phyloP scores from a whole-genome alignment of 2,888 invertebrate species.

The Poecilobothrus nobilitatus region DNA sequence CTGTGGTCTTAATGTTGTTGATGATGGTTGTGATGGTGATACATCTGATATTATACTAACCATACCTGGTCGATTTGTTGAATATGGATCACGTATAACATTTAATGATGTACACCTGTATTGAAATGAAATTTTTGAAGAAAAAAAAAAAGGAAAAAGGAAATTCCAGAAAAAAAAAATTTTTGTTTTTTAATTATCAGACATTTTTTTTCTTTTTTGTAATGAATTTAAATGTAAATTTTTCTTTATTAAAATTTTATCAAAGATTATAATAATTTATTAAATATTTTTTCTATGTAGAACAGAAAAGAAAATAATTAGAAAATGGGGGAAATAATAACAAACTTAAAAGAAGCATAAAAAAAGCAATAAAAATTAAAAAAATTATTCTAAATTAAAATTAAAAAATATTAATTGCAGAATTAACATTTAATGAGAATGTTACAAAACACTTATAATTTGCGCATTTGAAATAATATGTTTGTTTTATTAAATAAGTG shows the following conservation, averaged over 20 bases:
- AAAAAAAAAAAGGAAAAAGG: conserved; percentile 15
- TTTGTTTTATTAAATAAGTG: too few relatives aligned
- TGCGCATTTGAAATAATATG: too few relatives aligned
- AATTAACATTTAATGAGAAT: too few relatives aligned
- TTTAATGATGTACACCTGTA: conserved; percentile 71
- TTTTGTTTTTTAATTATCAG: neutral
- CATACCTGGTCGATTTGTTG: conserved; percentile 47
- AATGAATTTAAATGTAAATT: conserved; percentile 10
- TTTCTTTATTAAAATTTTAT: neutral
- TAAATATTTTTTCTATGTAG: too few relatives aligned
- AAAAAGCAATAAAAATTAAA: too few relatives aligned
- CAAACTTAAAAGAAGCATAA: too few relatives aligned
- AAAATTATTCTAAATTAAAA: too few relatives aligned
- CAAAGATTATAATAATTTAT: too few relatives aligned
- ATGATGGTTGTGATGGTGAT: conserved; percentile 31
- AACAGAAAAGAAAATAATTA: too few relatives aligned
- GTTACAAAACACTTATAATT: too few relatives aligned
- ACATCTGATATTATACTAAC: conserved; percentile 43
- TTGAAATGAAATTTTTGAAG: neutral
- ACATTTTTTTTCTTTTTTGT: neutral
- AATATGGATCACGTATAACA: conserved; percentile 68
- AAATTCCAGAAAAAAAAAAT: conserved; percentile 6
- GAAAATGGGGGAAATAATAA: too few relatives aligned
- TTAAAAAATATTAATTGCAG: too few relatives aligned
- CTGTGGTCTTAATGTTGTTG: conserved; percentile 45